Evolutionary conservation across 1,140 invertebrate species (phyloP).

Genomic region (Ceratina australensis): DNA sequence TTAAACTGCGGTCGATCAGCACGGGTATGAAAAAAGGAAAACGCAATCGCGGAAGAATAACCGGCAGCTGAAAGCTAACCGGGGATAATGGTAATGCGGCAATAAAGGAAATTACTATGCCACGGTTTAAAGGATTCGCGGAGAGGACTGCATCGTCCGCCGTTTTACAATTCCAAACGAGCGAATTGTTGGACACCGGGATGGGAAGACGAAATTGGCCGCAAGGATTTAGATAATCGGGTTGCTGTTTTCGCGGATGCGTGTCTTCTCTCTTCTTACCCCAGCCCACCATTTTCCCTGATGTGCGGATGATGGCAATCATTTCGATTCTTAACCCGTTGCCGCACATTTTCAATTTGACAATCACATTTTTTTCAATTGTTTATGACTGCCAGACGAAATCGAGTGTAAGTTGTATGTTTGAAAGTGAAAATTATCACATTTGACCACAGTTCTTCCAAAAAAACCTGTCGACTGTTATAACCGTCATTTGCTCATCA

Average conservation of each 20-base stretch:
- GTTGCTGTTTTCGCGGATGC: conserved; percentile 5
- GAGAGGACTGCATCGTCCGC: conserved; percentile 12
- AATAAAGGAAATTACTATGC: conserved; percentile 59
- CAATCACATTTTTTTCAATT: no score
- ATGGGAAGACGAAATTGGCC: background rate
- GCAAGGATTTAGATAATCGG: conserved; percentile 12
- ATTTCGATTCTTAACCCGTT: background rate
- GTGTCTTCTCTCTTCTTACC: background rate
- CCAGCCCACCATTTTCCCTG: background rate
- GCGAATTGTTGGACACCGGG: background rate
- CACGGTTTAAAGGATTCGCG: conserved; percentile 47
- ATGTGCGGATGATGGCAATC: background rate
- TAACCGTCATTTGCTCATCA: no score
- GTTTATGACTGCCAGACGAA: no score
- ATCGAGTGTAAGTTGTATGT: no score
- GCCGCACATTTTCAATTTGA: no score
- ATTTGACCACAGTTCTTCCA: no score
- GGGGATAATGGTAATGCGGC: conserved; percentile 51
- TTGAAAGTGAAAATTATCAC: no score
- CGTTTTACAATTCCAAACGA: conserved; percentile 41
- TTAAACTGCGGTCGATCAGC: conserved; percentile 45
- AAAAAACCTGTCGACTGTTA: no score
- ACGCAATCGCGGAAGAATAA: conserved; percentile 25
- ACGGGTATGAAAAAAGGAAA: background rate
- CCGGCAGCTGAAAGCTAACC: conserved; percentile 7